A percentile compares a stretch with the other conserved stretches of the same genome.
Conservation (phyloP, 2,797 vertebrate species). For the Enteromius thamalakanensis region DNA sequence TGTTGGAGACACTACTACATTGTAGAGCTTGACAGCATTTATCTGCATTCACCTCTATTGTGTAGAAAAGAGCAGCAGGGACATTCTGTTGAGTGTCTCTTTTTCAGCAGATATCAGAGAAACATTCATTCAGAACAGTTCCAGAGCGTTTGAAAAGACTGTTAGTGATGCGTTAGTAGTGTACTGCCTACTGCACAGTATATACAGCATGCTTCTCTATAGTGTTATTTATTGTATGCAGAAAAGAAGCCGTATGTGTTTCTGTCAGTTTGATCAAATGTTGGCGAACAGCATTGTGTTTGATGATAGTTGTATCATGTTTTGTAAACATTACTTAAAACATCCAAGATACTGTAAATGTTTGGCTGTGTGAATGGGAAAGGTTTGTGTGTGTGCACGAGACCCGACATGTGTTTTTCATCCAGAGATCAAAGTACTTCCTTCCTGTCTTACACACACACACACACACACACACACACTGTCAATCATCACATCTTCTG, state of each 20-base stretch:
- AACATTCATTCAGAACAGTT: not conserved
- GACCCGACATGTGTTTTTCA: slow-evolving; percentile 70
- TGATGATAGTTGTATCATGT: not conserved
- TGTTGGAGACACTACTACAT: not conserved
- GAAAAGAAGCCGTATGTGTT: not conserved
- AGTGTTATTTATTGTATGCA: not conserved
- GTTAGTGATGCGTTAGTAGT: not conserved
- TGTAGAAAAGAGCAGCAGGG: not conserved
- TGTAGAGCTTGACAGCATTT: not conserved
- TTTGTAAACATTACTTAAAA: not conserved
- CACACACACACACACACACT: not conserved
- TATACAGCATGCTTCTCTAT: not conserved
- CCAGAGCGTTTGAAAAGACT: not conserved
- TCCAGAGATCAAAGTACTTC: slow-evolving; percentile 72
- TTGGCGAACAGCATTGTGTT: not conserved
- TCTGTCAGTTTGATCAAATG: not conserved
- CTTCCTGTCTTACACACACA: too few relatives aligned
- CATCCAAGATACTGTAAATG: not conserved
- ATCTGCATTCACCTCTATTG: not conserved
- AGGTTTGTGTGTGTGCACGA: slow-evolving; percentile 28
- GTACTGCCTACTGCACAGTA: not conserved
- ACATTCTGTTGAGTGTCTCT: not conserved
- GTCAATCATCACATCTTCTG: not conserved
- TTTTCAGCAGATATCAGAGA: not conserved
- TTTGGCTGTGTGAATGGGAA: not conserved